Base-by-base conservation (phyloP, 2,888 invertebrate genomes). In the Hartigia nigra region DNA sequence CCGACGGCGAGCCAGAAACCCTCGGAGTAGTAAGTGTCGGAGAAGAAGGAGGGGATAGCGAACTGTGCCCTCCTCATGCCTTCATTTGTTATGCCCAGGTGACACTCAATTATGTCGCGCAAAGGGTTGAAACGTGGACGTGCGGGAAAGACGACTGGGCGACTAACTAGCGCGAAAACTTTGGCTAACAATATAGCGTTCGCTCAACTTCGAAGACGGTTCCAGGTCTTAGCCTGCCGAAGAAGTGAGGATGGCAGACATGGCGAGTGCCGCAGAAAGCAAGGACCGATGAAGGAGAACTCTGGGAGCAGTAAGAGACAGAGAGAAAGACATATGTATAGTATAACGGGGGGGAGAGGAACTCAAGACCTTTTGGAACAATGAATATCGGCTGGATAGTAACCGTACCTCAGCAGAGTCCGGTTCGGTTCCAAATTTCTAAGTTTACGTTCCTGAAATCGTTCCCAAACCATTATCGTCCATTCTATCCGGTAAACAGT, bases 1-100 rank as follows among this genome's bases (percentile, higher is more conserved):
- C 80, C 32, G 72, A 55, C 9, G 55, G 23, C 55, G 55, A 55
- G 55, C 23, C 55, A 55, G 55, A 9, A 55, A 23, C 55, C 55
- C 55, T 14, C 23, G 55, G 55, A 55, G 55, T 23, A 14, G 55
- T 23, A 9, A 55, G 39, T 23, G 39, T 55, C 39, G 82, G 76
- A 78, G 81, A 77, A 77, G 76, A 69, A 74, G 74, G 76, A 70
- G 77, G 78, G 78, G 78, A 72, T 32, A 75, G 79, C 79, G 79
- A 75, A 69, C 34, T 37, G 69, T 75, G 75, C 80, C 76, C 76
- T 72, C 83, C 85, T 82, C 79, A 70, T 78, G 82, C 87, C 87
- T 89, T 88, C 90, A 90, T 90, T 90, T 90, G 88, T 90, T 90
- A 90, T 88, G 86, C 86, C 89, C 87, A 88, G 87, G 88, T 89